phyloP scores from a whole-genome alignment of 1,140 invertebrate genomes.

The Littorina saxatilis region DNA sequence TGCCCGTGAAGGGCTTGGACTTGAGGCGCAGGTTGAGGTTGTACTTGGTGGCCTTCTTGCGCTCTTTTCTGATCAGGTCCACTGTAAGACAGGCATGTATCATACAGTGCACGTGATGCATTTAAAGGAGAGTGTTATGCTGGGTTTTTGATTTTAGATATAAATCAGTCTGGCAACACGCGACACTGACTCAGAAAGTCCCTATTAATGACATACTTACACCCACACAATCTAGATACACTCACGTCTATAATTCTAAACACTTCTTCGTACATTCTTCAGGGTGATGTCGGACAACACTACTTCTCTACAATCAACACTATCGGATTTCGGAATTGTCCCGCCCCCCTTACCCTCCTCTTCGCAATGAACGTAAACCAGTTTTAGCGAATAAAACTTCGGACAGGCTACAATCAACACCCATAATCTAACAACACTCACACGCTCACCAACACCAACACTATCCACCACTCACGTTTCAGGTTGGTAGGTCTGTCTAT shows the following conservation, averaged over 20 bases:
- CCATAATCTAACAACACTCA: too few species aligned
- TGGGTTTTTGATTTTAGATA: too few species aligned
- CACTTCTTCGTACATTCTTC: slow-evolving; percentile 32
- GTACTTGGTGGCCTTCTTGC: slow-evolving; percentile 46
- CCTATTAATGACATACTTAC: background rate
- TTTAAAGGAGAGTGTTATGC: too few species aligned
- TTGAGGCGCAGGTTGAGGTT: slow-evolving; percentile 41
- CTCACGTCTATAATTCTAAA: background rate
- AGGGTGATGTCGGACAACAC: slow-evolving; percentile 46
- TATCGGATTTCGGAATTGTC: too few species aligned
- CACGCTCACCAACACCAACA: background rate
- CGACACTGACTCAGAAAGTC: background rate
- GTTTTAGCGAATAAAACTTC: too few species aligned
- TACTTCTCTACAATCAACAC: background rate
- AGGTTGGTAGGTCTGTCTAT: too few species aligned
- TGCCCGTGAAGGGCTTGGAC: slow-evolving; percentile 46
- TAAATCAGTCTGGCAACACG: background rate
- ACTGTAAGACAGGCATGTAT: slow-evolving; percentile 42
- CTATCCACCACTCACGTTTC: too few species aligned
- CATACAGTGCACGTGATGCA: too few species aligned
- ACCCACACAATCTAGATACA: background rate
- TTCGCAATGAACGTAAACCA: too few species aligned
- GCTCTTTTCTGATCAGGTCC: slow-evolving; percentile 37
- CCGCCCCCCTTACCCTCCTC: too few species aligned
- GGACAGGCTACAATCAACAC: too few species aligned